phyloP scores from a whole-genome alignment of 2,113 vertebrate genomes.

The Gobiocypris rarus region DNA sequence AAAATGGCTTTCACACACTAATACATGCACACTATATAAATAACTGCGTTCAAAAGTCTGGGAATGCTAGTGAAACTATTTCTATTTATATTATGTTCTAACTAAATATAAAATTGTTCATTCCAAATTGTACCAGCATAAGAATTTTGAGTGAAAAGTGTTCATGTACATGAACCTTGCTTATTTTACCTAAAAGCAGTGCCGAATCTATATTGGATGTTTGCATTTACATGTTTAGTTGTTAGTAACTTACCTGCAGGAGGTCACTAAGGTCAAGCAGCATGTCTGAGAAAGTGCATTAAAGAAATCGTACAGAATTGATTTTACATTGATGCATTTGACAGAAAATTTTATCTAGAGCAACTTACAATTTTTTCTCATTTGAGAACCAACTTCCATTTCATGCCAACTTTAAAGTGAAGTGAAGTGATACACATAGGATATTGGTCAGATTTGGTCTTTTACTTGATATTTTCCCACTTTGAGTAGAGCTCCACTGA shows the following conservation, averaged over 20 bases:
- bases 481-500: not conserved
- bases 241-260: conserved; percentile 83
- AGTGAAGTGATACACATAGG: too few relatives aligned
- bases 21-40: conserved; percentile 47
- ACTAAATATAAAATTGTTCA: not conserved
- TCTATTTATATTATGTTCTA: not conserved
- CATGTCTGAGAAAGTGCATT: conserved; percentile 83
- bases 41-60: not conserved
- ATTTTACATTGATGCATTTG: conserved; percentile 13
- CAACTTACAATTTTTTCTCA: not conserved
- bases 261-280: conserved; percentile 96
- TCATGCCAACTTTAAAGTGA: too few relatives aligned
- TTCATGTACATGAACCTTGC: not conserved
- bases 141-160: not conserved
- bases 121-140: not conserved
- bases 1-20: conserved; percentile 41
- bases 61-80: not conserved
- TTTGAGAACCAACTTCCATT: too few relatives aligned
- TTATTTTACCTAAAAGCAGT: too few relatives aligned
- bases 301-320: conserved; percentile 43
- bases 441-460: not conserved
- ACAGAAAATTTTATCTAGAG: not conserved
- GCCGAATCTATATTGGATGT: too few relatives aligned
- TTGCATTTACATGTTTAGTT: too few relatives aligned
- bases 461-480: conserved; percentile 17